Percentiles rank a stretch among this genome's conserved stretches.
phyloP scores from a whole-genome alignment of 2,797 vertebrate genomes.

The Acanthurus tractus region DNA sequence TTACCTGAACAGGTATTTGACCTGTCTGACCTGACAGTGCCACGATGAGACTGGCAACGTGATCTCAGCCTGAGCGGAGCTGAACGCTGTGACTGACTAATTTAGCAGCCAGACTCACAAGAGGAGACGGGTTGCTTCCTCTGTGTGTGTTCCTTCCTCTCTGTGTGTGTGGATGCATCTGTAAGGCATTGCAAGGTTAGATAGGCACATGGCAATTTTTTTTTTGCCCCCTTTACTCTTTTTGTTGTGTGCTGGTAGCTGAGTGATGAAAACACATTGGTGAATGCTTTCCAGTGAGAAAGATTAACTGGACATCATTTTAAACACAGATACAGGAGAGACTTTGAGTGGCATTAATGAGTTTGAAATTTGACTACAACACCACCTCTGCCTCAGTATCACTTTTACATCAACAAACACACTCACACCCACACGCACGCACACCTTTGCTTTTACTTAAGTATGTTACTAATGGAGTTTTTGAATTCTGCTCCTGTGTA shows the following conservation, averaged over 20 bases:
- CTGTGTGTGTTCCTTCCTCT: too few species aligned
- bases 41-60: conserved; percentile 71
- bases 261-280: background rate
- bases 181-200: conserved; percentile 11
- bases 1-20: conserved; percentile 82
- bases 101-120: conserved; percentile 73
- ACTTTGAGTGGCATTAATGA: conserved; percentile 49
- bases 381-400: conserved; percentile 45
- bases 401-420: conserved; percentile 44
- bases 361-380: conserved; percentile 44
- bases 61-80: conserved; percentile 56
- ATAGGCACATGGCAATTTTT: conserved; percentile 24
- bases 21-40: conserved; percentile 73
- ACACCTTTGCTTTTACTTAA: background rate
- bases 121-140: conserved; percentile 54
- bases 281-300: conserved; percentile 6
- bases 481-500: background rate
- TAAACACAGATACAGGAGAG: conserved; percentile 29
- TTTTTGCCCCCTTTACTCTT: background rate
- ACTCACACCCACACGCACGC: conserved; percentile 13
- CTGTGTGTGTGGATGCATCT: background rate
- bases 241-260: background rate
- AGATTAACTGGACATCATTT: background rate
- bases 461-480: conserved; percentile 3
- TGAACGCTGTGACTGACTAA: conserved; percentile 74